phyloP scores from a whole-genome alignment of 2,113 vertebrate genomes.

The Xiphorhynchus elegans region DNA sequence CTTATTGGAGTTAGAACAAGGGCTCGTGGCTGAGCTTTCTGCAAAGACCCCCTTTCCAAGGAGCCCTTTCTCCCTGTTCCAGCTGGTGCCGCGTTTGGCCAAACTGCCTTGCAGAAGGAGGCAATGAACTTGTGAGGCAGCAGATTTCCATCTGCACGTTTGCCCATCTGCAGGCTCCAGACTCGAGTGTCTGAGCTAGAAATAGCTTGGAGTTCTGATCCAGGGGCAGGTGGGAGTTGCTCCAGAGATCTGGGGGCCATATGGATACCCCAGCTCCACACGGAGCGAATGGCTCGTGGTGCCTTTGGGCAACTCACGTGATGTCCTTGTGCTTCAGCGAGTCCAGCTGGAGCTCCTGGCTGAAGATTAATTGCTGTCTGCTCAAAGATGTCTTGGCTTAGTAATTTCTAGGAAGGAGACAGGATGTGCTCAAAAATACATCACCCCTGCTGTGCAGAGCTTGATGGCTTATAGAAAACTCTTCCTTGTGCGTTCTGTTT shows the following conservation, averaged over 20 bases:
- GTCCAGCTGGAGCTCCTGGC: constrained; percentile 49
- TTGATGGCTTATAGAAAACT: not conserved
- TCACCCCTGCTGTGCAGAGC: not conserved
- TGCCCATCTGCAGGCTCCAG: not conserved
- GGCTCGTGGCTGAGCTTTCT: not conserved
- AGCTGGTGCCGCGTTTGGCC: not conserved
- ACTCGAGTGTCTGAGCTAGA: not conserved
- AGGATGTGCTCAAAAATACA: not conserved
- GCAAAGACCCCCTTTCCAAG: not conserved
- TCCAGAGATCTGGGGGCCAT: not conserved
- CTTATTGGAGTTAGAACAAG: not conserved
- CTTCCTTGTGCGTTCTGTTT: not conserved
- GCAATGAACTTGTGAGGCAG: not conserved
- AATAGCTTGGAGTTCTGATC: not conserved
- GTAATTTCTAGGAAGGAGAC: constrained; percentile 40
- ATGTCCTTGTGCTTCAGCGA: not conserved
- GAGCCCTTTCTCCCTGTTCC: not conserved
- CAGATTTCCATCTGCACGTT: not conserved
- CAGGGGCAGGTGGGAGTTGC: not conserved
- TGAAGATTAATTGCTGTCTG: constrained; percentile 46
- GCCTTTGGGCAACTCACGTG: not conserved
- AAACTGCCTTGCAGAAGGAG: not conserved
- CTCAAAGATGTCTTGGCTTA: constrained; percentile 14
- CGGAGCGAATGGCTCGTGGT: not conserved
- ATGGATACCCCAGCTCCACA: not conserved